Percentiles rank a stretch among this genome's conserved stretches.
Evolutionary conservation across 2,113 vertebrate species (phyloP).

Genomic region (Rhodinocichla rosea): DNA sequence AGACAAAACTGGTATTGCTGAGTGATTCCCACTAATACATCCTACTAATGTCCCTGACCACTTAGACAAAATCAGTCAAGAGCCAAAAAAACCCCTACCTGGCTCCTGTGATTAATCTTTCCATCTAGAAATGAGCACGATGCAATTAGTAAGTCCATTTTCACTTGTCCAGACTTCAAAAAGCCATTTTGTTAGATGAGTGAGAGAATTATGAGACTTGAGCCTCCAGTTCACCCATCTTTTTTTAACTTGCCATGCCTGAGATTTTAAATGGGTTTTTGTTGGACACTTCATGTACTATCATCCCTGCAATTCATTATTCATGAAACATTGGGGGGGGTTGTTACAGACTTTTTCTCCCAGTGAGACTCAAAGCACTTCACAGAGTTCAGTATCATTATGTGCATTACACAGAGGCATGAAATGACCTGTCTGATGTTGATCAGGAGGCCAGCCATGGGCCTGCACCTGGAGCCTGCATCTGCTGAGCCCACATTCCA

Average conservation of each 20-base stretch:
- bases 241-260: background rate
- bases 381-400: background rate
- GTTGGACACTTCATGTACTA: background rate
- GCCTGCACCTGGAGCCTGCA: rapidly evolving
- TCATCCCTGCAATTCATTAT: background rate
- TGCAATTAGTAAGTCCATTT: background rate
- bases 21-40: background rate
- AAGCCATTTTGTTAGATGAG: background rate
- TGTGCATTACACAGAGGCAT: background rate
- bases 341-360: background rate
- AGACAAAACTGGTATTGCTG: background rate
- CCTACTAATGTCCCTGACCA: background rate
- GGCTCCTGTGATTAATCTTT: background rate
- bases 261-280: background rate
- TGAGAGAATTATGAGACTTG: background rate
- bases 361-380: background rate
- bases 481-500: background rate
- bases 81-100: background rate
- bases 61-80: background rate
- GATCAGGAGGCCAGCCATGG: background rate
- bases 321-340: rapidly evolving
- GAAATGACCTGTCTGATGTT: background rate
- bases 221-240: background rate
- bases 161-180: background rate
- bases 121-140: background rate